Evolutionary conservation across 2,797 vertebrate species (phyloP).

Genomic region (Sebastes steindachneri): DNA sequence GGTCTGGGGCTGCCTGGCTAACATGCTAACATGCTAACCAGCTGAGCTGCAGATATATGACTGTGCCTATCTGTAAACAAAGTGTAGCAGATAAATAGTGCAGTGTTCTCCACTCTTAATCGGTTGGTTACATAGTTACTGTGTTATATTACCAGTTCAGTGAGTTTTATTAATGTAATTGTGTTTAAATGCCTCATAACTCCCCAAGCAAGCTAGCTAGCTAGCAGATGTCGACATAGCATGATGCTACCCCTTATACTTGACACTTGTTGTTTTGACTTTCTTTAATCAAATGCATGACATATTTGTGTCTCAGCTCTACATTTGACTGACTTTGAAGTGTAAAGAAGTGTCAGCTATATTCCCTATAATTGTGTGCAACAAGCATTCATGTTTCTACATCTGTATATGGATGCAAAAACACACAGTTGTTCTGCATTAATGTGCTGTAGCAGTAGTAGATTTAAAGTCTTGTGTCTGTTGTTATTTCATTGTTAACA

Average conservation of each 20-base stretch:
- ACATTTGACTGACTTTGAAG: background rate
- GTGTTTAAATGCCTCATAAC: slow-evolving; percentile 3
- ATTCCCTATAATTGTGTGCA: background rate
- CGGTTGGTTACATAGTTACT: background rate
- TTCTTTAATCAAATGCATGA: background rate
- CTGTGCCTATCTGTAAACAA: slow-evolving; percentile 47
- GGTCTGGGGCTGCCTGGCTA: slow-evolving; percentile 54
- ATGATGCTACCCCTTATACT: slow-evolving; percentile 44
- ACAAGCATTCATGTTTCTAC: background rate
- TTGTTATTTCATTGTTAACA: too few relatives aligned
- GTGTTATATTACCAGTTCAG: background rate
- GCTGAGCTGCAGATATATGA: slow-evolving; percentile 48
- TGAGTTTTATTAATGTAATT: background rate
- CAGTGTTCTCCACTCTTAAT: background rate
- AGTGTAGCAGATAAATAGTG: slow-evolving; percentile 15
- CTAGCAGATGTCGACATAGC: slow-evolving; percentile 45
- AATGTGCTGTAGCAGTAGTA: background rate
- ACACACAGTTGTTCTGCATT: background rate
- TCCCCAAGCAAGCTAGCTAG: slow-evolving; percentile 1
- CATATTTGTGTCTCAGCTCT: background rate
- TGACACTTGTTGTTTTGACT: slow-evolving; percentile 77
- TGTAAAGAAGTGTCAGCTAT: background rate
- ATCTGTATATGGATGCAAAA: slow-evolving; percentile 31
- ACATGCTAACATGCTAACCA: slow-evolving; percentile 41
- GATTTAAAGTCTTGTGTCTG: background rate